Evolutionary conservation across 2,888 invertebrate species (phyloP).

Genomic region (Rotaria macrura): DNA sequence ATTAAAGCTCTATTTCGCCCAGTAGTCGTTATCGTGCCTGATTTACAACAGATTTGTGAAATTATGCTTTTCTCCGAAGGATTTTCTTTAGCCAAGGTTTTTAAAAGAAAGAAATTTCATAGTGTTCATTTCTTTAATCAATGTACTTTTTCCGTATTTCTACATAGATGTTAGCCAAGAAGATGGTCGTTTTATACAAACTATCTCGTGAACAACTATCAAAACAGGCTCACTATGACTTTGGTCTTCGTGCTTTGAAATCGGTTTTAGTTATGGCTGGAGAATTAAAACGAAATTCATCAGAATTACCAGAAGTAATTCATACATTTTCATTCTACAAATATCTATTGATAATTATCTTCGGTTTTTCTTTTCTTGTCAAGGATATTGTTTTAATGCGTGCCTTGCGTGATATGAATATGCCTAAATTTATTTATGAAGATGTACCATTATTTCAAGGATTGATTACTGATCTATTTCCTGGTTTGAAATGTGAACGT

Average conservation of each 20-base stretch:
- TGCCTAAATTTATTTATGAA: constrained; percentile 81
- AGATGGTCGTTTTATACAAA: constrained; percentile 81
- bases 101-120: constrained; percentile 8
- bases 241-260: constrained; percentile 79
- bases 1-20: constrained; percentile 51
- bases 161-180: constrained; percentile 64
- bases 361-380: background rate
- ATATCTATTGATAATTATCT: background rate
- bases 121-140: background rate
- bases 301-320: constrained; percentile 62
- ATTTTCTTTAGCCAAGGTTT: constrained; percentile 72
- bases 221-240: constrained; percentile 84
- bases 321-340: background rate
- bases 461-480: constrained; percentile 75
- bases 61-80: constrained; percentile 85
- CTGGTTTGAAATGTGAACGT: constrained; percentile 75
- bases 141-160: background rate
- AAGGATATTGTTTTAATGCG: constrained; percentile 73
- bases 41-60: constrained; percentile 77
- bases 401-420: constrained; percentile 79
- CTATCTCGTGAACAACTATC: constrained; percentile 76
- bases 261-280: constrained; percentile 83
- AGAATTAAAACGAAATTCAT: constrained; percentile 67
- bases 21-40: constrained; percentile 80
- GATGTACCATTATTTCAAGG: constrained; percentile 80